A percentile compares a stretch with the other conserved stretches of the same genome.
These are phyloP conservation scores for Phocides pigmalion DNA, from an alignment of 1,140 invertebrate genomes.

Conservation along the genomic window DNA sequence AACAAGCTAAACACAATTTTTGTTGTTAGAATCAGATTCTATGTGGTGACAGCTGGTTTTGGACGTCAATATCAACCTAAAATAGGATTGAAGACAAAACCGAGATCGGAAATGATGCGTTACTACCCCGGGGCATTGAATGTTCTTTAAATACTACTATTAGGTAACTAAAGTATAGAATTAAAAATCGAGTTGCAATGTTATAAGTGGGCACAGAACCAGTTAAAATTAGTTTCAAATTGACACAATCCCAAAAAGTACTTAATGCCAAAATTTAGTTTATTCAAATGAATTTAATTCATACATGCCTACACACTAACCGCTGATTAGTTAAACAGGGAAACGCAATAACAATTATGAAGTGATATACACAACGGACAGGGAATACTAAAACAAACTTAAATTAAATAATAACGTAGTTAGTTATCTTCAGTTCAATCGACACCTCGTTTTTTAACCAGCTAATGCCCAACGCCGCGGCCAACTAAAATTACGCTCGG, in stretches of 20 bases:
- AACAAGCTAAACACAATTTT: no score
- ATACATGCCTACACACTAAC: constrained; percentile 1
- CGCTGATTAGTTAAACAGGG: background rate
- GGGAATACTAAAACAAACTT: constrained; percentile 61
- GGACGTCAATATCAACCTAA: no score
- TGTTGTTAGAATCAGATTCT: no score
- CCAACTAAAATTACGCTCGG: constrained; percentile 67
- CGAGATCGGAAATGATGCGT: no score
- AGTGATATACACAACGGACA: constrained; percentile 28
- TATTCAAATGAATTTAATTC: constrained; percentile 14
- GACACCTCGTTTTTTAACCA: constrained; percentile 68
- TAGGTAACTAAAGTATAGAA: no score
- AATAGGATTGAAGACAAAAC: no score
- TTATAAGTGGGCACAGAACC: no score
- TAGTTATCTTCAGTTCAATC: constrained; percentile 70
- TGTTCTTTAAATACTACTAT: no score
- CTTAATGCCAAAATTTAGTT: background rate
- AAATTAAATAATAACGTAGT: constrained; percentile 67
- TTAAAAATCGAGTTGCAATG: no score
- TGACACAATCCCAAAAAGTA: no score
- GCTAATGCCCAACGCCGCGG: constrained; percentile 60
- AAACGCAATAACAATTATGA: constrained; percentile 24
- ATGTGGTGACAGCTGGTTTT: no score
- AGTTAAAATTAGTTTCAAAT: background rate
- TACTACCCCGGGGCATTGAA: no score